These are phyloP conservation scores for Atrina japonica DNA, from an alignment of 2,888 invertebrate species.

Conservation along the genomic window DNA sequence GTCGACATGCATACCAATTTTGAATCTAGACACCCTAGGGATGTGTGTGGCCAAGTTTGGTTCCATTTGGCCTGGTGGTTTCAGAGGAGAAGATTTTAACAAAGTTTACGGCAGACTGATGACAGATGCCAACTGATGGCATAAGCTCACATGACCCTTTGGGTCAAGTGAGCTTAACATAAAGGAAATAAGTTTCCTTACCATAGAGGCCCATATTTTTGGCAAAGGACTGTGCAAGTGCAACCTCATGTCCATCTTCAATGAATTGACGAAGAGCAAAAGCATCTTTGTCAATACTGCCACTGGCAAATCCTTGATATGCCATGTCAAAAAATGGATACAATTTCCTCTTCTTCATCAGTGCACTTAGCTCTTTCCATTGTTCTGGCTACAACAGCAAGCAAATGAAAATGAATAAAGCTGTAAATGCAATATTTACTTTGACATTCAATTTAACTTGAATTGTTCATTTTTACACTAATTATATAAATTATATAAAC, in stretches of 20 bases:
- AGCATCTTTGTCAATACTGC: constrained; percentile 93
- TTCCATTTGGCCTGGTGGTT: too few species aligned
- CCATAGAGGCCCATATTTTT: constrained; percentile 97
- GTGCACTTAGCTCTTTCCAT: constrained; percentile 92
- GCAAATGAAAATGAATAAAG: not conserved
- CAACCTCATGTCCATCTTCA: constrained; percentile 92
- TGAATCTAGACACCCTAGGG: too few species aligned
- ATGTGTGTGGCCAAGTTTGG: too few species aligned
- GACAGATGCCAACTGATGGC: too few species aligned
- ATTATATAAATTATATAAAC: too few species aligned
- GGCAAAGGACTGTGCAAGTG: constrained; percentile 95
- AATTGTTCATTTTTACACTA: too few species aligned
- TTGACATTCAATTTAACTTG: not conserved
- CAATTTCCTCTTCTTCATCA: constrained; percentile 87
- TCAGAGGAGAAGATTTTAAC: too few species aligned
- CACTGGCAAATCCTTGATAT: constrained; percentile 87
- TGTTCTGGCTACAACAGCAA: constrained; percentile 85
- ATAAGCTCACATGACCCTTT: too few species aligned
- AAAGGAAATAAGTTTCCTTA: too few species aligned
- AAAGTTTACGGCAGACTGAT: too few species aligned
- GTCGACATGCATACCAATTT: too few species aligned
- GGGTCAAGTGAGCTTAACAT: too few species aligned
- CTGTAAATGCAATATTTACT: not conserved
- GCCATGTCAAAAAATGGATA: constrained; percentile 99
- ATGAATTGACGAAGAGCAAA: constrained; percentile 93